These are phyloP conservation scores for Pseudococcus viburni DNA, from an alignment of 2,888 invertebrate species.

Conservation along the genomic window DNA sequence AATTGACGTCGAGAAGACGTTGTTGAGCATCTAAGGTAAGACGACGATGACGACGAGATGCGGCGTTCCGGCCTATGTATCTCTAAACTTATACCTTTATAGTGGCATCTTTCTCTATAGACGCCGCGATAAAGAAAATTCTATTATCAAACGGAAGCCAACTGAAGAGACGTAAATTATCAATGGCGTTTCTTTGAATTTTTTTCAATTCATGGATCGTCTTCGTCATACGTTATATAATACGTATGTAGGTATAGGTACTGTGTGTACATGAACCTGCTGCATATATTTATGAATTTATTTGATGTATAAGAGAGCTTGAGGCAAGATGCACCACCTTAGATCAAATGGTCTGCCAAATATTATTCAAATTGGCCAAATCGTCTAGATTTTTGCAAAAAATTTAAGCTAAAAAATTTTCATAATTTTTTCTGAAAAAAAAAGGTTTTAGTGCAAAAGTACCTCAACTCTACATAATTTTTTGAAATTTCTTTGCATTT, in stretches of 20 bases:
- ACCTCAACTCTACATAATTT: too few relatives aligned
- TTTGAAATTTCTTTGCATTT: too few relatives aligned
- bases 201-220: neutral
- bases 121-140: slow-evolving; percentile 21
- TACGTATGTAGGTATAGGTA: neutral
- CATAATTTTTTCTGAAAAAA: too few relatives aligned
- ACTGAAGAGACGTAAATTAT: slow-evolving; percentile 13
- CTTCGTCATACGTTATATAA: neutral
- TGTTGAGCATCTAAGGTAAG: neutral
- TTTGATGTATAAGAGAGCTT: neutral
- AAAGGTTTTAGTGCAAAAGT: neutral
- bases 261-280: neutral
- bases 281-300: too few relatives aligned
- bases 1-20: slow-evolving; percentile 31
- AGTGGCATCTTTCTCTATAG: neutral
- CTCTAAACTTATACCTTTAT: neutral
- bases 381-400: too few relatives aligned
- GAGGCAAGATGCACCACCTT: too few relatives aligned
- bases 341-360: too few relatives aligned
- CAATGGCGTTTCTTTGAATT: slow-evolving; percentile 41
- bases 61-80: neutral
- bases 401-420: too few relatives aligned
- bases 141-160: slow-evolving; percentile 41
- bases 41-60: neutral
- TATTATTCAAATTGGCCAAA: too few relatives aligned